Percentiles rank a stretch among this genome's conserved stretches.
These are phyloP conservation scores for Fundulus diaphanus DNA, from an alignment of 2,797 vertebrate species.

Conservation along the genomic window DNA sequence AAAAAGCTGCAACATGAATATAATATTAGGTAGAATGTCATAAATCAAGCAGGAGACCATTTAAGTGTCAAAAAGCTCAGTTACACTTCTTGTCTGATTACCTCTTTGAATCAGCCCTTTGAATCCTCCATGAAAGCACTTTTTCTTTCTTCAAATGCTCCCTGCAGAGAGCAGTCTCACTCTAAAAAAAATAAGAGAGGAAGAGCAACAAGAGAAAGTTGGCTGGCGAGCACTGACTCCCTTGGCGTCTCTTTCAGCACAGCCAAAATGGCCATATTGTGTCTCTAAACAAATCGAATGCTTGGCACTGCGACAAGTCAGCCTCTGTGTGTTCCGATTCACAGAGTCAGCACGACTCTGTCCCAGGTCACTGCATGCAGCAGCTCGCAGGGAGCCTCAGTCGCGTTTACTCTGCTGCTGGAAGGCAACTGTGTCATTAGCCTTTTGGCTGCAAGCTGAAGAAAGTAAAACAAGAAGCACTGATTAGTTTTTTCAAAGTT, in stretches of 20 bases:
- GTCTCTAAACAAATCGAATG: constrained; percentile 78
- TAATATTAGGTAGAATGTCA: constrained; percentile 35
- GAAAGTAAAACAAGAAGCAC: constrained; percentile 40
- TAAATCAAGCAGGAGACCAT: constrained; percentile 66
- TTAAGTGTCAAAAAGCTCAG: constrained; percentile 67
- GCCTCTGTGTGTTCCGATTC: constrained; percentile 63
- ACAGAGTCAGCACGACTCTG: constrained; percentile 67
- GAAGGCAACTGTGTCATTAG: constrained; percentile 64
- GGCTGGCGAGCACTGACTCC: constrained; percentile 62
- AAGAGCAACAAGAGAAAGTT: constrained; percentile 64
- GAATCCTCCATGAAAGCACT: constrained; percentile 56
- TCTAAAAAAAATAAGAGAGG: constrained; percentile 55
- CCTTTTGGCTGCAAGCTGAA: constrained; percentile 61
- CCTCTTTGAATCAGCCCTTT: constrained; percentile 61
- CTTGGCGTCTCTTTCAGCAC: constrained; percentile 62
- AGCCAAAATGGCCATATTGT: constrained; percentile 79
- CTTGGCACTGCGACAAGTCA: constrained; percentile 71
- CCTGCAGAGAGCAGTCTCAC: constrained; percentile 54
- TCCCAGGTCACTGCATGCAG: constrained; percentile 71
- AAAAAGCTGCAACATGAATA: constrained; percentile 47
- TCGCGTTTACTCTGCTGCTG: constrained; percentile 63
- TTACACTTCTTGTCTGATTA: constrained; percentile 66
- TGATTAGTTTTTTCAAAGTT: constrained; percentile 56
- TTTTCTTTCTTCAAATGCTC: constrained; percentile 62
- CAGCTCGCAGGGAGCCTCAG: constrained; percentile 59